Evolutionary conservation across 1,140 invertebrate species (phyloP).

Genomic region (Drosophila bocki): DNA sequence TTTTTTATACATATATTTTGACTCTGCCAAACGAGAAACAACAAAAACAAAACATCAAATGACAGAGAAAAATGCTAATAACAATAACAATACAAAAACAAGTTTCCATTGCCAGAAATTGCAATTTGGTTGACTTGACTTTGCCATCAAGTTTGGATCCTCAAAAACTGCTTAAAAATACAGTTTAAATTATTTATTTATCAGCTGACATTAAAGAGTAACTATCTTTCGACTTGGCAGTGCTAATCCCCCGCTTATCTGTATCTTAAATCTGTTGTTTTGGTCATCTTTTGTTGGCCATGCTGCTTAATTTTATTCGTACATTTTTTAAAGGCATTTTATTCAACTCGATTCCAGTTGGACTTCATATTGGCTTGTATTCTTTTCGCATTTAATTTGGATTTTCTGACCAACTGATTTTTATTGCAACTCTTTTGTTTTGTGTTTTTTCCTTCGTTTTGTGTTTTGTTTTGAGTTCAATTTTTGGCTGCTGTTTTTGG

Average conservation of each 20-base stretch:
- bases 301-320: slow-evolving; percentile 64
- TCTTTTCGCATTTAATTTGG: slow-evolving; percentile 71
- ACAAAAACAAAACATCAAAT: slow-evolving; percentile 61
- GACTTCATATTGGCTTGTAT: slow-evolving; percentile 43
- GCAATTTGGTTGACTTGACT: slow-evolving; percentile 10
- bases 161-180: not conserved
- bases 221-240: not conserved
- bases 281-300: slow-evolving; percentile 27
- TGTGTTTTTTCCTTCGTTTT: not conserved
- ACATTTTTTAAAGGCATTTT: slow-evolving; percentile 63
- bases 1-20: slow-evolving; percentile 21
- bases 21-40: slow-evolving; percentile 36
- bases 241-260: slow-evolving; percentile 1
- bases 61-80: slow-evolving; percentile 81
- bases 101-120: slow-evolving; percentile 51
- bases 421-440: slow-evolving; percentile 43
- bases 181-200: not conserved
- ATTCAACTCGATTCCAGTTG: slow-evolving; percentile 66
- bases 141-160: not conserved
- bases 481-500: slow-evolving; percentile 63
- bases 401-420: slow-evolving; percentile 62
- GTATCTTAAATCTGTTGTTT: slow-evolving; percentile 16
- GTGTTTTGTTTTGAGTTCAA: slow-evolving; percentile 7
- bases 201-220: not conserved
- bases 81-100: slow-evolving; percentile 77